Conservation (phyloP, 2,797 vertebrate genomes). For the Coracias cyanogaster region DNA sequence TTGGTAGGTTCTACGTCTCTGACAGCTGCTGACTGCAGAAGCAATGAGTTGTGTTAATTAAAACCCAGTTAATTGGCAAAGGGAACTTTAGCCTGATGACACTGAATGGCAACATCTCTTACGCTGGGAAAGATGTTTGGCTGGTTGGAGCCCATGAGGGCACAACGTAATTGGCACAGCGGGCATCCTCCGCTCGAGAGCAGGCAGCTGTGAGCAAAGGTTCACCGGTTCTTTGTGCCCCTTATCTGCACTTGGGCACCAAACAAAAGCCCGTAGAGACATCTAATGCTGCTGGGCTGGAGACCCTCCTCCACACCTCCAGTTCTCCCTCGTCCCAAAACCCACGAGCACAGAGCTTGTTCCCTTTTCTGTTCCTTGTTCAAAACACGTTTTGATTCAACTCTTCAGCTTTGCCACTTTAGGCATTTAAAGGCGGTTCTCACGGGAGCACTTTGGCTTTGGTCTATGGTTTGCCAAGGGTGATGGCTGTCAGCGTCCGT, state of each 20-base stretch:
- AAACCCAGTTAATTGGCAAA: not conserved
- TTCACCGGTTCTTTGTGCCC: too few relatives aligned
- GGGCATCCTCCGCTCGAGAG: not conserved
- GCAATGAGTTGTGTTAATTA: not conserved
- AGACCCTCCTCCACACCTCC: not conserved
- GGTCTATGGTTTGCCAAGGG: not conserved
- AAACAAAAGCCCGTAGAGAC: not conserved
- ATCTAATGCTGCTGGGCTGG: not conserved
- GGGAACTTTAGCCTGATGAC: not conserved
- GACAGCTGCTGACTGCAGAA: not conserved
- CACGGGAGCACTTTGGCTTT: not conserved
- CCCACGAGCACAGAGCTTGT: not conserved
- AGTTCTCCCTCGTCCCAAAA: too few relatives aligned
- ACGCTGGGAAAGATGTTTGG: too few relatives aligned
- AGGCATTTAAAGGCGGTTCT: too few relatives aligned
- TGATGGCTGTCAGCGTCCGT: rapidly evolving
- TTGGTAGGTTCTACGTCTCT: not conserved
- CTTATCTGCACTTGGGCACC: not conserved
- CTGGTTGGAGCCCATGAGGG: not conserved
- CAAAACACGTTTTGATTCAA: not conserved
- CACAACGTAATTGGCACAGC: not conserved
- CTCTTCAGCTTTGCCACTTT: not conserved
- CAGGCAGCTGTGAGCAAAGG: not conserved
- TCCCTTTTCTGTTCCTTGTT: not conserved
- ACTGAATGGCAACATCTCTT: not conserved